A percentile compares a stretch with the other conserved stretches of the same genome.
Conservation (phyloP, 2,113 vertebrate genomes). For the Suricata suricatta region DNA sequence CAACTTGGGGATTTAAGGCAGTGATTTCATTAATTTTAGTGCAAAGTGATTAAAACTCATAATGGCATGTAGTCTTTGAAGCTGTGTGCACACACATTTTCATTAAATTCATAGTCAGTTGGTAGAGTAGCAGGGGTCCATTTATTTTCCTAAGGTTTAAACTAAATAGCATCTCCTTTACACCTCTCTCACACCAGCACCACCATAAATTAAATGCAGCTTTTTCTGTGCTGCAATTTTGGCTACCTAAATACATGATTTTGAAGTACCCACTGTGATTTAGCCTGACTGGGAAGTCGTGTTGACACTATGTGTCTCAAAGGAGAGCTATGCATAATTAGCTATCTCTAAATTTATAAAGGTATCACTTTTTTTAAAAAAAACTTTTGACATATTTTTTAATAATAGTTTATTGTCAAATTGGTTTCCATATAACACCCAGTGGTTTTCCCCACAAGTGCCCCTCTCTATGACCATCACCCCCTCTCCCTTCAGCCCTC, state of each 20-base stretch:
- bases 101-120: neutral
- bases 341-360: neutral
- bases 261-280: neutral
- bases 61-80: neutral
- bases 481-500: too few species aligned
- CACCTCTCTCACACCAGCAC: neutral
- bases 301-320: neutral
- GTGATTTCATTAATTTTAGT: slow-evolving; percentile 29
- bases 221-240: neutral
- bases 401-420: too few species aligned
- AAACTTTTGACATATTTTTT: too few species aligned
- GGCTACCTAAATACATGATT: neutral
- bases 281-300: neutral
- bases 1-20: neutral
- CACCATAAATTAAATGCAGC: neutral
- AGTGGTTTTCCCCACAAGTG: too few species aligned
- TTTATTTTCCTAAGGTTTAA: neutral
- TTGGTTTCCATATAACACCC: too few species aligned
- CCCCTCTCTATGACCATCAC: too few species aligned
- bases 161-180: neutral
- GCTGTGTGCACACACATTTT: neutral
- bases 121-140: neutral
- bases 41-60: neutral
- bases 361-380: neutral
- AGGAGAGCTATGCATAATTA: neutral